phyloP scores from a whole-genome alignment of 2,113 vertebrate genomes.

The Mesocricetus auratus region DNA sequence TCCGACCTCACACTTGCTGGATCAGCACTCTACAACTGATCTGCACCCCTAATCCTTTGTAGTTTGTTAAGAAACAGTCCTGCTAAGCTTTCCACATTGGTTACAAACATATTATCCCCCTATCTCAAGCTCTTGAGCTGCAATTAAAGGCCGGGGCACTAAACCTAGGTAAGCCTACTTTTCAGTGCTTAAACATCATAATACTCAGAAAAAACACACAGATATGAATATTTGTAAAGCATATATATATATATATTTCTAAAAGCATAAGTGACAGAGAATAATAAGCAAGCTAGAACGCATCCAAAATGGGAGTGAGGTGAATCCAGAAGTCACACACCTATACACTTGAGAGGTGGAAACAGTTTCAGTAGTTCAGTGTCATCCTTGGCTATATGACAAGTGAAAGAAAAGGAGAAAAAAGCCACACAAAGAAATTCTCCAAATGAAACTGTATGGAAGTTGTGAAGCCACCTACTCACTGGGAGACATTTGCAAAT shows the following conservation, averaged over 20 bases:
- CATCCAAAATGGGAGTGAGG: background rate
- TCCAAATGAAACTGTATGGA: background rate
- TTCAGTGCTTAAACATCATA: background rate
- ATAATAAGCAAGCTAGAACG: background rate
- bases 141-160: background rate
- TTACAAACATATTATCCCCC: background rate
- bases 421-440: background rate
- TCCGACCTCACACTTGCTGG: background rate
- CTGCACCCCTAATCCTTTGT: background rate
- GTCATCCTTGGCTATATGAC: background rate
- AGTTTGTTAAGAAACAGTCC: background rate
- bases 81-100: background rate
- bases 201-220: background rate
- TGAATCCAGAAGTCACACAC: background rate
- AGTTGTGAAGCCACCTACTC: background rate
- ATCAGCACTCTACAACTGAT: background rate
- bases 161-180: background rate
- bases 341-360: background rate
- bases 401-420: background rate
- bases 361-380: background rate
- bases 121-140: background rate
- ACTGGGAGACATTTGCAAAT: background rate
- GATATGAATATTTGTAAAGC: background rate
- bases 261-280: background rate
- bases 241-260: too few species aligned